phyloP scores from a whole-genome alignment of 2,888 invertebrate species.

The Cheilosia vulpina region DNA sequence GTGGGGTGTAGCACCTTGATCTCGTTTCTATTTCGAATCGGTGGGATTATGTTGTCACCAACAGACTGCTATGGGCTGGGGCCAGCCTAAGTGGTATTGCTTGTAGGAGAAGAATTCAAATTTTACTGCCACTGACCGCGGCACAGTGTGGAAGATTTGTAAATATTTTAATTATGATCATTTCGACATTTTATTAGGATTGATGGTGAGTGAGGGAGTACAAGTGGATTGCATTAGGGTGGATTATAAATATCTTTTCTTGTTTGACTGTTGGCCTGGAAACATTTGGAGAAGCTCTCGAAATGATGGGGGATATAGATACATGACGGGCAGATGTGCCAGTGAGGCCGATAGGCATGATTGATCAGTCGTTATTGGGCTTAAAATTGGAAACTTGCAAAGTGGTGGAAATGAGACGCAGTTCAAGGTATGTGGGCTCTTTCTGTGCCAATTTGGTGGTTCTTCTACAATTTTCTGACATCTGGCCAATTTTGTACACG shows the following conservation, averaged over 20 bases:
- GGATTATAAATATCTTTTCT: conserved; percentile 27
- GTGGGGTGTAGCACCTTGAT: conserved; percentile 57
- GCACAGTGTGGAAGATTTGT: conserved; percentile 6
- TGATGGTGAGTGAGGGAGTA: conserved; percentile 35
- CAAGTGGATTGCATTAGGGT: conserved; percentile 26
- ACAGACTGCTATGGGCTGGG: neutral
- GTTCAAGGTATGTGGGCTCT: too few species aligned
- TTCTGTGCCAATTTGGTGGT: too few species aligned
- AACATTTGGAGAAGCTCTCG: conserved; percentile 26
- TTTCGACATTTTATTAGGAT: conserved; percentile 48
- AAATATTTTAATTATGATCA: conserved; percentile 31
- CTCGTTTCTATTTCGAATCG: conserved; percentile 45
- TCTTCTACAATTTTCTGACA: too few species aligned
- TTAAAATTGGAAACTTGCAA: too few species aligned
- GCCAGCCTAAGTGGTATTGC: conserved; percentile 12
- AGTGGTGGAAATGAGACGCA: too few species aligned
- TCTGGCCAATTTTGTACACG: too few species aligned
- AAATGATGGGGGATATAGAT: neutral
- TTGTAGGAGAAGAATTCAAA: neutral
- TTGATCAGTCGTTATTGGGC: too few species aligned
- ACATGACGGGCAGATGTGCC: neutral
- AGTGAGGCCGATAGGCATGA: neutral
- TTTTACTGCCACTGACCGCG: conserved; percentile 29
- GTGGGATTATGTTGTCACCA: conserved; percentile 45
- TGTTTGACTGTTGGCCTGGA: neutral